Conservation (phyloP, 1,140 invertebrate genomes). For the Drosophila serrata region DNA sequence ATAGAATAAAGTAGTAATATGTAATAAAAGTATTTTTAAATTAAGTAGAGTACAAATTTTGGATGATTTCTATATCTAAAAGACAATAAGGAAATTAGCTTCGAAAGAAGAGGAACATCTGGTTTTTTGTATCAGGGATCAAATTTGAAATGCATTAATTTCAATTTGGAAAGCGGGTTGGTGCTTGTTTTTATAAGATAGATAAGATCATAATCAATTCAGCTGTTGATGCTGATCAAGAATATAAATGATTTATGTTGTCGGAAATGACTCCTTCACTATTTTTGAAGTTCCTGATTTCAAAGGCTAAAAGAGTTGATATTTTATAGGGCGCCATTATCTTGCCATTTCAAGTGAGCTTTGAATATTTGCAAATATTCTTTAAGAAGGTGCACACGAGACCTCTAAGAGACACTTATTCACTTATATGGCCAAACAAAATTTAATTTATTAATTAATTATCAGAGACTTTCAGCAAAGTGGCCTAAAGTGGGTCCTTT, state of each 20-base stretch:
- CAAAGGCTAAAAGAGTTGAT: not conserved
- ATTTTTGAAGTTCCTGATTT: no score
- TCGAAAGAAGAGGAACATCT: not conserved
- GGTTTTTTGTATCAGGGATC: not conserved
- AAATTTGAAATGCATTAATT: not conserved
- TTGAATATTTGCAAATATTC: not conserved
- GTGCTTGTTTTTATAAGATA: no score
- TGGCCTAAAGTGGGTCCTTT: constrained; percentile 13
- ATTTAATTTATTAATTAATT: no score
- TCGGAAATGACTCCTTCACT: no score
- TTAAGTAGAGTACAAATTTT: not conserved
- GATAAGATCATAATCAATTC: no score
- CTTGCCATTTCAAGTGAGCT: constrained; percentile 19
- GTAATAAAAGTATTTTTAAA: no score
- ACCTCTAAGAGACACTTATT: not conserved
- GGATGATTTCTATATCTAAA: not conserved
- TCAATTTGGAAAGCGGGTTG: not conserved
- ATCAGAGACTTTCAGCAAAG: constrained; percentile 17
- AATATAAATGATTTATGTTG: no score
- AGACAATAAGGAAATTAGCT: not conserved
- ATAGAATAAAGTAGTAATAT: no score
- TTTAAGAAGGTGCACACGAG: constrained; percentile 21
- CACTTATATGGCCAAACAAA: constrained; percentile 6
- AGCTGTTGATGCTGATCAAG: not conserved
- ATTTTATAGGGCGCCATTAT: constrained; percentile 29